Evolutionary conservation across 2,797 vertebrate species (phyloP), one percentile per base, ranked within the genome.

Genomic region (Jordanella pulchra): DNA sequence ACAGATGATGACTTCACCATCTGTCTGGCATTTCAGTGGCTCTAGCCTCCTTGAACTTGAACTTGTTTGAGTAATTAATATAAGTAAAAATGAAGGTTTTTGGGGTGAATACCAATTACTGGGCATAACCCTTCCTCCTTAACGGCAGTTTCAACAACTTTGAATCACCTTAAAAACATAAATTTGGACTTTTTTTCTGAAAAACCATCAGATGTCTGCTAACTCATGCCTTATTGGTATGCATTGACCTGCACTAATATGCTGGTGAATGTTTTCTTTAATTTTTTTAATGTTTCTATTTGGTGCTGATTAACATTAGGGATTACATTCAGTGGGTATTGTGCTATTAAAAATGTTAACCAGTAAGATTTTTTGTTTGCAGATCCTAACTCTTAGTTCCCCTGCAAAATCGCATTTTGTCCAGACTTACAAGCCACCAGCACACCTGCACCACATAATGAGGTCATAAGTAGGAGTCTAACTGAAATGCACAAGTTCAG

Each of bases 21-120:
- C 93, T 93, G 92, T 80, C 83, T 80, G 60, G 77, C 79, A 64
- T 86, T 85, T 39, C 73, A 86, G 84, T 71, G 42, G 76, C 84
- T 83, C 83, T 73, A 75, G 77, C 82, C 85, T 91, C 84, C 88
- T 93, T 93, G 91, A 93, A 93, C 92, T 93, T 93, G 92, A 93
- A 92, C 91, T 93, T 91, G 82, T 81, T 81, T 77, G 76, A 76
- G 81, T 7, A 32, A 67, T 48, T 53, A 80, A 81, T 35, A 65
- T 42, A 28, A 53, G 35, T 7, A 13, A 54, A 42, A 71, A 54
- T 30, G 58, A 45, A 12, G 64, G n/a, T 14, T 63, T 63, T 64
- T 44, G 25, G 39, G n/a, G 35, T 44, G 23, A 63, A 63, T 64
- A 25, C 39, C 60, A 14, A 15, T 44, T 64, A 3, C 39, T 63